Percentiles rank a stretch among this genome's conserved stretches.
These are phyloP conservation scores for Spisula subtruncata DNA, from an alignment of 2,888 invertebrate species.

Conservation along the genomic window DNA sequence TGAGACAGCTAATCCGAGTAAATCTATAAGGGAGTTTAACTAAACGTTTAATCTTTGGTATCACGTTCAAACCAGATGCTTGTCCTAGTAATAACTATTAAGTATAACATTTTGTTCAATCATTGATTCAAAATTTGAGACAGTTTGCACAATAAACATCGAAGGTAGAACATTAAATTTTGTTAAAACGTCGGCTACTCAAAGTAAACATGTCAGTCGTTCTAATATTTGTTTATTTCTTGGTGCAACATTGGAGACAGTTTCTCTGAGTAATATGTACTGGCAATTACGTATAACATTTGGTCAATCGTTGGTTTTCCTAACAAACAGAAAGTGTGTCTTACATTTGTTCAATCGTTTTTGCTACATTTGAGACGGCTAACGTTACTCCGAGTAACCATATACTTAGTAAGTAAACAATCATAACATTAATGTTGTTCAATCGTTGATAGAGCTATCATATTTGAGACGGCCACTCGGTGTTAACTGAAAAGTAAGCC, in stretches of 20 bases:
- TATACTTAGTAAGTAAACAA: too few species aligned
- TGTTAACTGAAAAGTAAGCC: too few species aligned
- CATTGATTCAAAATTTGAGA: slow-evolving; percentile 33
- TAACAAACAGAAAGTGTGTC: background rate
- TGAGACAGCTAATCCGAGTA: background rate
- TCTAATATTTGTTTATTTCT: background rate
- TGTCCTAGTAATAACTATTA: too few species aligned
- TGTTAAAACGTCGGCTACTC: background rate
- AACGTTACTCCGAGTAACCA: background rate
- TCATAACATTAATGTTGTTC: too few species aligned
- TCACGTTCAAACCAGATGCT: too few species aligned
- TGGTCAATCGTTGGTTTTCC: background rate
- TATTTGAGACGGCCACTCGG: background rate
- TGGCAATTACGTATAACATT: slow-evolving; percentile 25
- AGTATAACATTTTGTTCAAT: background rate
- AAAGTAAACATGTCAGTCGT: background rate
- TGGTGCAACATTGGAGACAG: slow-evolving; percentile 23
- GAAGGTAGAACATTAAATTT: slow-evolving; percentile 34
- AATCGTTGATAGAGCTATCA: slow-evolving; percentile 37
- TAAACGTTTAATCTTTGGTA: too few species aligned
- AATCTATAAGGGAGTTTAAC: too few species aligned
- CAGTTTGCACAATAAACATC: background rate
- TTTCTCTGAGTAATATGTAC: background rate
- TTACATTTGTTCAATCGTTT: background rate
- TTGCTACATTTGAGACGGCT: slow-evolving; percentile 26